Percentiles rank a stretch among this genome's conserved stretches.
Conservation (phyloP, 2,113 vertebrate species). For the Plestiodon gilberti region DNA sequence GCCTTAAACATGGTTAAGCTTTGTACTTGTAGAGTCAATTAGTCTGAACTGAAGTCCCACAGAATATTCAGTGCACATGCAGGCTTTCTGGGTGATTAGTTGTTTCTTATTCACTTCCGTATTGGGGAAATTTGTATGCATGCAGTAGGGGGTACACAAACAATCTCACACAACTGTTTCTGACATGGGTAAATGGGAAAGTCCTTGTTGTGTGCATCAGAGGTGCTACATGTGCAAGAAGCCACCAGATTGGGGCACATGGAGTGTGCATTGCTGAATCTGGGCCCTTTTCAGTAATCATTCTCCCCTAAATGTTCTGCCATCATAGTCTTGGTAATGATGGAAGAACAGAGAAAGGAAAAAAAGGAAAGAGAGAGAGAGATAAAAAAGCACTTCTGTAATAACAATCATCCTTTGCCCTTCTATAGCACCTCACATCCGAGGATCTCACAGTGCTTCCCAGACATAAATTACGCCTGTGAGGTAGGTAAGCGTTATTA, state of each 20-base stretch:
- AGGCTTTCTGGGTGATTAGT: not conserved
- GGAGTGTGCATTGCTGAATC: not conserved
- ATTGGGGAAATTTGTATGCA: not conserved
- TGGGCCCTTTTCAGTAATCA: not conserved
- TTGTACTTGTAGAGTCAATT: not conserved
- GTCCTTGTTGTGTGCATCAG: not conserved
- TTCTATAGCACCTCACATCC: conserved; percentile 19
- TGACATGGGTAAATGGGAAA: not conserved
- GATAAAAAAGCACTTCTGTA: conserved; percentile 13
- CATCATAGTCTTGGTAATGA: not conserved
- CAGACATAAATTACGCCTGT: conserved; percentile 35
- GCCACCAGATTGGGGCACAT: not conserved
- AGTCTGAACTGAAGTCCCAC: too few relatives aligned
- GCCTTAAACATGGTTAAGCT: not conserved
- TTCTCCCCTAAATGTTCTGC: not conserved
- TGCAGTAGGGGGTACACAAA: not conserved
- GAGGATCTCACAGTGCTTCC: conserved; percentile 37
- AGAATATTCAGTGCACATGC: not conserved
- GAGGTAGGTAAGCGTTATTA: conserved; percentile 25
- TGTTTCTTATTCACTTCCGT: not conserved
- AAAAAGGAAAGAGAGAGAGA: not conserved
- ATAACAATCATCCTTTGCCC: conserved; percentile 32
- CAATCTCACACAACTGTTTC: not conserved
- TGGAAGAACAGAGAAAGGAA: not conserved
- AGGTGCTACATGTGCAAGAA: not conserved